These are phyloP conservation scores for Gadus chalcogrammus DNA, from an alignment of 2,113 vertebrate genomes.

Conservation along the genomic window DNA sequence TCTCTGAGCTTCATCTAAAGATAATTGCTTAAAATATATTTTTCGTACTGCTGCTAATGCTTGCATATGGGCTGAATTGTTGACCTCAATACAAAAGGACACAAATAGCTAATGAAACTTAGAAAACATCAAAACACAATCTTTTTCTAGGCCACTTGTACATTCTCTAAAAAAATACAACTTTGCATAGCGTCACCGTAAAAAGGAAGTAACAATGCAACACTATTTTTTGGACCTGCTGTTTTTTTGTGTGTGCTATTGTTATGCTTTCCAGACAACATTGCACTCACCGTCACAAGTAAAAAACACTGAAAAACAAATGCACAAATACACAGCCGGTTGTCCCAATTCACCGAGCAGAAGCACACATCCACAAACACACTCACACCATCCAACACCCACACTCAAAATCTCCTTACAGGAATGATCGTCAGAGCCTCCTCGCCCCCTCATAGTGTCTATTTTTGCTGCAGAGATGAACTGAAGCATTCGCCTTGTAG, in stretches of 20 bases:
- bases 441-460: slow-evolving; percentile 48
- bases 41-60: too few species aligned
- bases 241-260: neutral
- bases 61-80: too few species aligned
- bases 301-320: slow-evolving; percentile 7
- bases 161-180: too few species aligned
- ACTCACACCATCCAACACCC: slow-evolving; percentile 8
- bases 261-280: neutral
- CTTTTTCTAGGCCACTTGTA: too few species aligned
- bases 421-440: slow-evolving; percentile 50
- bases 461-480: slow-evolving; percentile 35
- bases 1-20: too few species aligned
- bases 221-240: neutral
- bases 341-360: slow-evolving; percentile 1
- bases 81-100: too few species aligned
- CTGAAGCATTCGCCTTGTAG: slow-evolving; percentile 19
- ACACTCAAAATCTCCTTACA: slow-evolving; percentile 30
- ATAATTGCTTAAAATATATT: too few species aligned
- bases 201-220: too few species aligned
- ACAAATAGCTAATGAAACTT: too few species aligned
- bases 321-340: slow-evolving; percentile 3
- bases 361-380: slow-evolving; percentile 7
- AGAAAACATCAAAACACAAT: too few species aligned
- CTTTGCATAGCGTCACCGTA: neutral
- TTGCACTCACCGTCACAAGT: neutral